Evolutionary conservation across 2,797 vertebrate genomes (phyloP).

Genomic region (Nyctibius grandis): DNA sequence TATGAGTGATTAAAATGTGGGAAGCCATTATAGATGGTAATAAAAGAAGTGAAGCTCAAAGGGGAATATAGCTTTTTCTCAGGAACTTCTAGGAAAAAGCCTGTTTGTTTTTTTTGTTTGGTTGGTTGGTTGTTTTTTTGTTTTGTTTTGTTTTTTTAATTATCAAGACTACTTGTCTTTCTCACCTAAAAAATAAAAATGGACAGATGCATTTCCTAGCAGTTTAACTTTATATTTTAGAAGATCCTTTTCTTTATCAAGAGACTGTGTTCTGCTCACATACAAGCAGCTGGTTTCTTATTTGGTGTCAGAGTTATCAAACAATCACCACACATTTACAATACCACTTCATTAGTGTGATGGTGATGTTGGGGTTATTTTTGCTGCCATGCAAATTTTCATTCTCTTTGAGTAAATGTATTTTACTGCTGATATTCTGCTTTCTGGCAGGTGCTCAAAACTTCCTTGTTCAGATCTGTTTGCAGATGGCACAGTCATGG

Average conservation of each 20-base stretch:
- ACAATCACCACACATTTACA: neutral
- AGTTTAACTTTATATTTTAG: neutral
- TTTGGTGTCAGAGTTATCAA: neutral
- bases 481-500: constrained; percentile 38
- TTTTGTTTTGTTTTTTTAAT: neutral
- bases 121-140: too few relatives aligned
- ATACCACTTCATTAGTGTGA: neutral
- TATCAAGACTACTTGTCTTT: neutral
- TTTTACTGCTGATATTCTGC: constrained; percentile 39
- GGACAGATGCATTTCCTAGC: neutral
- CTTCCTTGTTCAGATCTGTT: constrained; percentile 25
- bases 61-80: neutral
- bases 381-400: constrained; percentile 46
- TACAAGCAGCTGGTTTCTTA: neutral
- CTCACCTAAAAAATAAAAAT: neutral
- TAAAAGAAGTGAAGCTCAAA: neutral
- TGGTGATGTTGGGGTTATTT: constrained; percentile 11
- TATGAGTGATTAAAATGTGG: neutral
- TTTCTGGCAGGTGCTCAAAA: constrained; percentile 52
- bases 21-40: neutral
- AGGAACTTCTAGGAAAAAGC: neutral
- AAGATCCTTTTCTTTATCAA: neutral
- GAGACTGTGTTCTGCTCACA: neutral
- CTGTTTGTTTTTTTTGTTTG: neutral
- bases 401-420: constrained; percentile 24